Conservation (phyloP, 2,113 vertebrate genomes). For the Atlantisia rogersi region DNA sequence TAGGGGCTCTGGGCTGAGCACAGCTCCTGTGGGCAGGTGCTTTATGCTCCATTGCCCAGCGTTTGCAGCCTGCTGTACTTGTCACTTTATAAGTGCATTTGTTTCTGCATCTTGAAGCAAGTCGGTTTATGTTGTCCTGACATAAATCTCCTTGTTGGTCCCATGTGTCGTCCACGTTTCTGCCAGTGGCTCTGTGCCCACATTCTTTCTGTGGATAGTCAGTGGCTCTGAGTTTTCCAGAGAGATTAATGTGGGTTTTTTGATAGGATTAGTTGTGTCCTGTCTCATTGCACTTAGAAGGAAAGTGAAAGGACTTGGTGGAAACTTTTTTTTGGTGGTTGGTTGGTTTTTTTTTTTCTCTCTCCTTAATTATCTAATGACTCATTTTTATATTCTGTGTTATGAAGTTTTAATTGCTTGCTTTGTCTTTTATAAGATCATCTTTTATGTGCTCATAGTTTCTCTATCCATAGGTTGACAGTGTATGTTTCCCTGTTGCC, state of each 20-base stretch:
- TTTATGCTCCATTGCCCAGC: background rate
- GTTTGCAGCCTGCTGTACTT: background rate
- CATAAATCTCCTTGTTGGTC: background rate
- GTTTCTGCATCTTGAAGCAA: background rate
- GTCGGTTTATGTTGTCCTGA: background rate
- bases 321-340: background rate
- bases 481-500: background rate
- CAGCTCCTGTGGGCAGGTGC: background rate
- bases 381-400: background rate
- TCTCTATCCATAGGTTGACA: background rate
- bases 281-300: background rate
- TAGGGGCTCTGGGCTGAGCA: background rate
- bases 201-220: background rate
- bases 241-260: background rate
- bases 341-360: background rate
- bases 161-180: background rate
- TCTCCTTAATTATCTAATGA: background rate
- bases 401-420: background rate
- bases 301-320: background rate
- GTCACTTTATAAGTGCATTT: background rate
- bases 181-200: background rate
- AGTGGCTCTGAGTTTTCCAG: background rate
- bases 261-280: background rate
- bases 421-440: background rate
- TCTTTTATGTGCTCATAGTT: background rate